These are phyloP conservation scores for Bubo scandiacus DNA, from an alignment of 2,113 vertebrate species.

Conservation along the genomic window DNA sequence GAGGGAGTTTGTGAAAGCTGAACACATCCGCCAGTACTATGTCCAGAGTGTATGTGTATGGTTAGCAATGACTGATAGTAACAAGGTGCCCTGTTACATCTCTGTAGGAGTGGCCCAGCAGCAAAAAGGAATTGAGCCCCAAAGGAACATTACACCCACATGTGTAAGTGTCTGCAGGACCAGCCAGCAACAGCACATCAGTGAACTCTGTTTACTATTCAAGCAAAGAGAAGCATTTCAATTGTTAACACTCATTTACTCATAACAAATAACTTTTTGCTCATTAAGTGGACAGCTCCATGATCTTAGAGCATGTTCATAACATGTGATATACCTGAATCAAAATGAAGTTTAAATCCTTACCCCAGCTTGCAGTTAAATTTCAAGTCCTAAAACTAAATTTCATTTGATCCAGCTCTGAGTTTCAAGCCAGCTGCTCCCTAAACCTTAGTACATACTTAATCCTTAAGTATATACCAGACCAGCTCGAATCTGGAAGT, in stretches of 20 bases:
- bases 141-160: neutral
- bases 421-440: neutral
- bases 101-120: neutral
- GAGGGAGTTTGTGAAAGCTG: neutral
- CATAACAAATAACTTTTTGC: neutral
- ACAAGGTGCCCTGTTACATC: neutral
- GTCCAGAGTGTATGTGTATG: neutral
- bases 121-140: neutral
- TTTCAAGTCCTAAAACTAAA: neutral
- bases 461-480: neutral
- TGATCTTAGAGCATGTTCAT: neutral
- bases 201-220: neutral
- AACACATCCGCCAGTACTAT: neutral
- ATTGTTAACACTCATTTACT: neutral
- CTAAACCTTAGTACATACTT: neutral
- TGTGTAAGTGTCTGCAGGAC: neutral
- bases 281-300: neutral
- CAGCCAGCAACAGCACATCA: neutral
- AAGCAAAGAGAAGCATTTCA: neutral
- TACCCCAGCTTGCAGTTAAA: neutral
- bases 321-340: neutral
- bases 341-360: neutral
- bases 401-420: neutral
- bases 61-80: neutral
- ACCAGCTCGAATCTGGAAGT: neutral